Evolutionary conservation across 2,888 invertebrate genomes (phyloP).

Genomic region (Nomada fabriciana): DNA sequence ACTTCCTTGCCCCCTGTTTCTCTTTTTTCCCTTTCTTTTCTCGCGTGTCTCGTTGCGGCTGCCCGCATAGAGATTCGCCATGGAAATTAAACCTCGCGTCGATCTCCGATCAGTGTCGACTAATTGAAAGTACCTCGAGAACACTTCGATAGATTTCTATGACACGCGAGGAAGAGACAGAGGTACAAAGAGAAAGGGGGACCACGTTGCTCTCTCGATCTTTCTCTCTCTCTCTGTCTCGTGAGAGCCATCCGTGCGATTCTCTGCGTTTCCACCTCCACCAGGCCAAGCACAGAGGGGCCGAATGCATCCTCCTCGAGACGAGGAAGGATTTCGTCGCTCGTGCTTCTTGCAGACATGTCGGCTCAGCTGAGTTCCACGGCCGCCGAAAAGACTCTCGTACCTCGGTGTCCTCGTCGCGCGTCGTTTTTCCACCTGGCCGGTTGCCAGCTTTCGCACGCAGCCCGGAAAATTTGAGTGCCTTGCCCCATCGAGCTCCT

Average conservation of each 20-base stretch:
- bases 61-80: too few species aligned
- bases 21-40: not conserved
- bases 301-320: conserved; percentile 42
- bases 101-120: too few species aligned
- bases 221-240: conserved; percentile 19
- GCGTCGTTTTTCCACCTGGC: not conserved
- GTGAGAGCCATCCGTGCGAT: conserved; percentile 49
- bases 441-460: not conserved
- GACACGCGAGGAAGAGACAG: not conserved
- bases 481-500: not conserved
- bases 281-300: conserved; percentile 29
- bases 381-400: conserved; percentile 40
- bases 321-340: conserved; percentile 47
- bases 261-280: conserved; percentile 61
- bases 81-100: not conserved
- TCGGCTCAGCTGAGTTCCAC: conserved; percentile 51
- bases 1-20: not conserved
- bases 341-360: conserved; percentile 59
- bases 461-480: not conserved
- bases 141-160: not conserved
- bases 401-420: conserved; percentile 3
- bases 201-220: not conserved
- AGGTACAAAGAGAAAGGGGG: not conserved
- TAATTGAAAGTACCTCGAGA: not conserved
- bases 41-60: too few species aligned